Evolutionary conservation across 2,113 vertebrate genomes (phyloP), one percentile per base, ranked within the genome.

Genomic region (Pristiophorus japonicus): DNA sequence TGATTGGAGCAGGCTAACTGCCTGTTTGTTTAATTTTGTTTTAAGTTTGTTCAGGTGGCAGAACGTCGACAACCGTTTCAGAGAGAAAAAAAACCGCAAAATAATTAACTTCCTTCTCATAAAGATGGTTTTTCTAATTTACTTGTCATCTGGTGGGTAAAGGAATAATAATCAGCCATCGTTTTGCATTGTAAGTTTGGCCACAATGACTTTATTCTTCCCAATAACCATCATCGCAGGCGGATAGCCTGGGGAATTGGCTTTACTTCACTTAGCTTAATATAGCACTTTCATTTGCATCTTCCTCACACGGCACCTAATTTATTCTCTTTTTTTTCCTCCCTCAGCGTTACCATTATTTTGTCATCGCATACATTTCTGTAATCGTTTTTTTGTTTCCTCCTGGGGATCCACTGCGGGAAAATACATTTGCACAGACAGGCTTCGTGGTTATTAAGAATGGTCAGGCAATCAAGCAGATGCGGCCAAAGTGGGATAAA

Each of bases 201-300:
- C 45, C 65, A 51, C 93, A 34, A 73, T 1, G 65, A 70, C 93
- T 94, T 67, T 11, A 94, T 94, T 73, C 93, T 94, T 70, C 65
- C 66, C 93, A 94, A 47, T 94, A 70, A 94, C 93, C 63, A 94
- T 94, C 93, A 47, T 70, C 45, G 66, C 93, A 70, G 66, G 65
- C 42, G 27, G 51, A 70, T 70, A 47, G 93, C 93, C 93, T 67
- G 65, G 93, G 93, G 93, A 94, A 94, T 70, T 94, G 24, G 14
- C 93, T 94, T 42, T 4, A 94, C 93, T 94, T 70, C 93, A 73
- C 66, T 94, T 94, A 70, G 65, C 93, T 94, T 94, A 94, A 47
- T 94, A 94, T 70, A 94, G 65, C 42, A 70, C 93, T 94, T 70
- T 67, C 93, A 94, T 94, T 94, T 70, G 63, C 93, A 94, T 94